Conservation (phyloP, 2,888 invertebrate genomes). For the Drosophila peninsularis region DNA sequence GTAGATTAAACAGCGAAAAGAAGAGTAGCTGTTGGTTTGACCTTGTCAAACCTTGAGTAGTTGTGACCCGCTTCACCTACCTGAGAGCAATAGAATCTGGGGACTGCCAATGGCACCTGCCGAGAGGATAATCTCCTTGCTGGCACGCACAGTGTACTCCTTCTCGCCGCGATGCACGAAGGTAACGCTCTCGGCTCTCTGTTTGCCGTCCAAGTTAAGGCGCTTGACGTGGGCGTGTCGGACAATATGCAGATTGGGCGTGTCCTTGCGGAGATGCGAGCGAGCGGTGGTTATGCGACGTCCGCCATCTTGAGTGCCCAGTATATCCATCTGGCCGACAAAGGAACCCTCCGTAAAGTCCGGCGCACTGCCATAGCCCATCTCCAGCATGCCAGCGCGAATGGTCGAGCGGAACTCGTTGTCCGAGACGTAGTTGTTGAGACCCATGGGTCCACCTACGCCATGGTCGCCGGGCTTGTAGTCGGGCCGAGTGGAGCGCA, state of each 20-base stretch:
- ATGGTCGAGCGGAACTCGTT: constrained; percentile 89
- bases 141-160: constrained; percentile 85
- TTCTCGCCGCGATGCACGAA: constrained; percentile 86
- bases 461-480: constrained; percentile 86
- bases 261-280: constrained; percentile 88
- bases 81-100: constrained; percentile 95
- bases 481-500: constrained; percentile 85
- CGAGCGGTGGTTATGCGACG: constrained; percentile 91
- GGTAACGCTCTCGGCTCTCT: constrained; percentile 86
- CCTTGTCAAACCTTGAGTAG: constrained; percentile 25
- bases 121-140: constrained; percentile 93
- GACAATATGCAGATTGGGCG: constrained; percentile 87
- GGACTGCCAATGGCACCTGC: constrained; percentile 97
- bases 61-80: constrained; percentile 82
- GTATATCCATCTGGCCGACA: constrained; percentile 93
- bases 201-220: constrained; percentile 85
- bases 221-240: constrained; percentile 87
- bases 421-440: constrained; percentile 88
- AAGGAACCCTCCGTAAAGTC: constrained; percentile 93
- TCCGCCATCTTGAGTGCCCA: constrained; percentile 93
- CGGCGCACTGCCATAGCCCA: constrained; percentile 91
- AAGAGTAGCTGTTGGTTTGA: constrained; percentile 22
- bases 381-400: constrained; percentile 91
- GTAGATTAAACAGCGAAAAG: constrained; percentile 22
- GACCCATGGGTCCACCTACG: constrained; percentile 86